Percentiles rank a stretch among this genome's conserved stretches.
These are phyloP conservation scores for Andrena bucephala DNA, from an alignment of 2,888 invertebrate species.

Conservation along the genomic window DNA sequence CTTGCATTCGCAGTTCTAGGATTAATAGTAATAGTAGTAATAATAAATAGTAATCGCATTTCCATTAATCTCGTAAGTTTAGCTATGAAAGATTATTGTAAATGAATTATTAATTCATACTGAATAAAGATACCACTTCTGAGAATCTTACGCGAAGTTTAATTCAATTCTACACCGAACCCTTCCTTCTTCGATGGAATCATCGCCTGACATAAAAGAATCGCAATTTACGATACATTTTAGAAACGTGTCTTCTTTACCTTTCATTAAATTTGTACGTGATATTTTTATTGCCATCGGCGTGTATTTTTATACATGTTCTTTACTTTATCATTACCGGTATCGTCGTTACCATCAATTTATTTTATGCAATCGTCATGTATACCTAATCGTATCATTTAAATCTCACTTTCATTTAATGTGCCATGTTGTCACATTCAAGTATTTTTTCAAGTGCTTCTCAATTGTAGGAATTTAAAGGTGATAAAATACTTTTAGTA, in stretches of 20 bases:
- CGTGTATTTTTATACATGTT: slow-evolving; percentile 49
- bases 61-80: slow-evolving; percentile 21
- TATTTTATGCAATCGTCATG: slow-evolving; percentile 16
- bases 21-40: neutral
- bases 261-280: slow-evolving; percentile 55
- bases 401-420: slow-evolving; percentile 48
- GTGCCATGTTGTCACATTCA: slow-evolving; percentile 26
- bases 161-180: slow-evolving; percentile 32
- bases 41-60: slow-evolving; percentile 8
- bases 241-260: slow-evolving; percentile 32
- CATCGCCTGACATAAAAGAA: slow-evolving; percentile 9
- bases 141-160: slow-evolving; percentile 22
- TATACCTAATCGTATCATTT: slow-evolving; percentile 24
- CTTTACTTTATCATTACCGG: slow-evolving; percentile 31
- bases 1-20: slow-evolving; percentile 1
- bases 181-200: neutral
- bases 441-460: slow-evolving; percentile 14
- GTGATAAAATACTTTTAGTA: slow-evolving; percentile 11
- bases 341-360: slow-evolving; percentile 21
- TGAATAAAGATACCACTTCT: slow-evolving; percentile 20
- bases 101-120: slow-evolving; percentile 11
- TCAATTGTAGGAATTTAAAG: slow-evolving; percentile 23
- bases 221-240: slow-evolving; percentile 40
- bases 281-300: slow-evolving; percentile 66
- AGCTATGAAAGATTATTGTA: slow-evolving; percentile 32